Base-by-base conservation (phyloP, 2,888 invertebrate genomes). In the Nasonovia ribisnigri region DNA sequence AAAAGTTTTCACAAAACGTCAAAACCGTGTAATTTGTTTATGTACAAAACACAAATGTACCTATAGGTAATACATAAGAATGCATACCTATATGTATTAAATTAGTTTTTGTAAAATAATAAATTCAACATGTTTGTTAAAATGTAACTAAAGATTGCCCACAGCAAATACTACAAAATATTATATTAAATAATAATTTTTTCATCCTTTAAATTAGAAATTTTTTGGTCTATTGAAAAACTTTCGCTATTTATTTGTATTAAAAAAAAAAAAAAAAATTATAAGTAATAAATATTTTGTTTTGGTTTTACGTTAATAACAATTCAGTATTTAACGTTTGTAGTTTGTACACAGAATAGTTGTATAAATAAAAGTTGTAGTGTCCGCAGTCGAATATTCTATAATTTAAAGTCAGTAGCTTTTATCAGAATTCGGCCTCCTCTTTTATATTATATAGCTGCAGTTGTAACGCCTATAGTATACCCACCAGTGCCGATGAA, bases 401-500 rank as follows among this genome's bases (percentile, higher is more conserved):
- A 51, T 91, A 42, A 88, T 88, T 48, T 43, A 86, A 84, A 43
- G 91, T 36, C 46, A 86, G 77, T 51, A 48, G 67, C 48, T 92
- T 51, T 67, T 67, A 92, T 92, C 48, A 42, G 43, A 88, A 51
- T 54, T 88, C 67, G n/a, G 42, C 43, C 88, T 48, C 51, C 54
- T 57, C 29, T 5, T 67, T 77, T 54, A 29, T n/a, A 51, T 11
- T 51, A 43, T 26, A 77, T 77, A 20, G 46, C 43, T 42, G 77
- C 92, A 89, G 60, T 46, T 43, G 84, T 84, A 46, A 84, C 29
- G 77, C 20, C 36, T 77, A 36, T 20, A 20, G 60, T 57, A 57
- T 29, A 46, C 46, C 88, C 89, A 84, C n/a, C 48, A 48, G 86
- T 84, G 93, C 42, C 84, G 89, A 93, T 60, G 93, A 93, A 90